phyloP scores from a whole-genome alignment of 2,888 invertebrate species.

The Arctia plantaginis region DNA sequence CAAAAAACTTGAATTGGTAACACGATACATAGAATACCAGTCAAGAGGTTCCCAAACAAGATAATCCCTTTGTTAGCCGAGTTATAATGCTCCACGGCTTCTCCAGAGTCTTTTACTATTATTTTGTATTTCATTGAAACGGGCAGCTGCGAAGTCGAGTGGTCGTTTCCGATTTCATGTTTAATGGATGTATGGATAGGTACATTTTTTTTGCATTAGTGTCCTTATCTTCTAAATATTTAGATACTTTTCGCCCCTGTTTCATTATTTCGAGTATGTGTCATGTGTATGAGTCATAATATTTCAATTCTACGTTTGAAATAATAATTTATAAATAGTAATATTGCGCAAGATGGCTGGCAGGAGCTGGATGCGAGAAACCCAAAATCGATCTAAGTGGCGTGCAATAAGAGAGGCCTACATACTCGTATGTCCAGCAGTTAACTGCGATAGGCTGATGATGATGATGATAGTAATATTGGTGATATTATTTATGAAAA shows the following conservation, averaged over 20 bases:
- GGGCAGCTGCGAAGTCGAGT: slow-evolving; percentile 77
- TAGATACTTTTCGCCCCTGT: slow-evolving; percentile 34
- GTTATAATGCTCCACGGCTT: slow-evolving; percentile 74
- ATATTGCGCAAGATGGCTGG: too few species aligned
- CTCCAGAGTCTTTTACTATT: slow-evolving; percentile 74
- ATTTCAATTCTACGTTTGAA: neutral
- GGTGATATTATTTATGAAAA: neutral
- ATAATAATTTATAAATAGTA: neutral
- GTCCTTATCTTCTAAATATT: slow-evolving; percentile 50
- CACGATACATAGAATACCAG: slow-evolving; percentile 81
- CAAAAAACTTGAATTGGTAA: slow-evolving; percentile 81
- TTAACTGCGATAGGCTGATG: too few species aligned
- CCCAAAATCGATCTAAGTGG: too few species aligned
- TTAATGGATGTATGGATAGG: slow-evolving; percentile 70
- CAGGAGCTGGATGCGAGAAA: too few species aligned
- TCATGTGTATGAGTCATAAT: neutral
- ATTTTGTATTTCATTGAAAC: slow-evolving; percentile 78
- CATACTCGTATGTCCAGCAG: too few species aligned
- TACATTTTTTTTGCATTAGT: slow-evolving; percentile 70
- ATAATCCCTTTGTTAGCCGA: slow-evolving; percentile 83
- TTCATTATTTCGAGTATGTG: neutral
- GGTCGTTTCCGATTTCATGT: slow-evolving; percentile 79
- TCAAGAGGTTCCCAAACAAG: slow-evolving; percentile 86
- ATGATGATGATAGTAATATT: too few species aligned
- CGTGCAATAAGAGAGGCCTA: too few species aligned